Evolutionary conservation across 2,797 vertebrate species (phyloP).

Genomic region (Helostoma temminkii): DNA sequence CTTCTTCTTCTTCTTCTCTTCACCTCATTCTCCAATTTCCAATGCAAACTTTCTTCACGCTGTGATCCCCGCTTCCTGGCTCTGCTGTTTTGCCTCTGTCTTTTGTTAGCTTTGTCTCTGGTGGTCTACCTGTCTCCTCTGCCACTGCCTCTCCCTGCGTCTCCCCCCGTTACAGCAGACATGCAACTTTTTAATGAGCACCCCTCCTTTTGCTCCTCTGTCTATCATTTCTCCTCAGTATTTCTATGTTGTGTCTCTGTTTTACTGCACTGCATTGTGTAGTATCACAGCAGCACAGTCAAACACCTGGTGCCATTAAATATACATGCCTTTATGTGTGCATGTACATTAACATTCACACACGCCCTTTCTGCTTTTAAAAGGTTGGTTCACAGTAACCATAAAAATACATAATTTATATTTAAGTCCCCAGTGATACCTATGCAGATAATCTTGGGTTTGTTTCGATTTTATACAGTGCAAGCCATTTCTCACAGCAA

Average conservation of each 20-base stretch:
- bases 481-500: background rate
- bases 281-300: conserved; percentile 13
- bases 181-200: conserved; percentile 68
- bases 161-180: conserved; percentile 36
- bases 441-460: background rate
- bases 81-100: conserved; percentile 53
- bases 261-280: no score
- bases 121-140: conserved; percentile 74
- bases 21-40: conserved; percentile 41
- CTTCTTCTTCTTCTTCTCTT: conserved; percentile 18
- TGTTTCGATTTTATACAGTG: background rate
- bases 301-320: conserved; percentile 34
- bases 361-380: background rate
- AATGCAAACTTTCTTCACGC: conserved; percentile 58
- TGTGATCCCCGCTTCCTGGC: conserved; percentile 37
- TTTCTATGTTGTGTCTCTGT: no score
- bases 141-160: conserved; percentile 30
- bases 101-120: conserved; percentile 77
- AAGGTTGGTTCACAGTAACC: background rate
- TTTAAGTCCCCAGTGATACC: background rate
- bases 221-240: conserved; percentile 37
- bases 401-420: background rate
- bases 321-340: conserved; percentile 16
- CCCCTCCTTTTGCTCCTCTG: conserved; percentile 45
- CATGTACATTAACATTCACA: background rate